A percentile compares a stretch with the other conserved stretches of the same genome.
These are phyloP conservation scores for Ceriagrion tenellum DNA, from an alignment of 2,888 invertebrate species.

Conservation along the genomic window DNA sequence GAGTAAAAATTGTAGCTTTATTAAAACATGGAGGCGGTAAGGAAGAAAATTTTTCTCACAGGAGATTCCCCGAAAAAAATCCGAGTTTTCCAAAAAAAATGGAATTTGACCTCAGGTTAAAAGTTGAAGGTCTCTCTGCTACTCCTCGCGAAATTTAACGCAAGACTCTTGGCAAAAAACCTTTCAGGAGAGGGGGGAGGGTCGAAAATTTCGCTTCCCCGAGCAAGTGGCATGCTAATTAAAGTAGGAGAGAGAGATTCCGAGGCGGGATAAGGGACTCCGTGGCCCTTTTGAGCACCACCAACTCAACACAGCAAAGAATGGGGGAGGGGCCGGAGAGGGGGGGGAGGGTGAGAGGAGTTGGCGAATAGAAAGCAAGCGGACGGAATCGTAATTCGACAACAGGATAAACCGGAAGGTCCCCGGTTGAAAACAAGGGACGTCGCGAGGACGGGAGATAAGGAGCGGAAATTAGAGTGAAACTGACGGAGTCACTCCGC, in stretches of 20 bases:
- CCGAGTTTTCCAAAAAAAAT: neutral
- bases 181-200: neutral
- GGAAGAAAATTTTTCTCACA: neutral
- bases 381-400: conserved; percentile 3
- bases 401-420: conserved; percentile 47
- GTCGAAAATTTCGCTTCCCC: neutral
- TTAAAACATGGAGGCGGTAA: too few relatives aligned
- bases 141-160: neutral
- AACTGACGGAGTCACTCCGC: neutral
- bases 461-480: conserved; percentile 41
- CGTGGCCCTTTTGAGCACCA: too few relatives aligned
- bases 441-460: neutral
- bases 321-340: neutral
- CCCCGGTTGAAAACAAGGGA: neutral
- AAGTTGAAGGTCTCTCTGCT: conserved; percentile 18
- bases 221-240: conserved; percentile 37
- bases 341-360: neutral
- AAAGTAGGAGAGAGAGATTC: conserved; percentile 4
- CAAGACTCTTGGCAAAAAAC: neutral
- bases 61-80: neutral
- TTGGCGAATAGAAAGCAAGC: neutral
- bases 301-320: too few relatives aligned
- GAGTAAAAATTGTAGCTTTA: too few relatives aligned
- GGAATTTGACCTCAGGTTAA: neutral
- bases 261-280: neutral